Percentiles rank a stretch among this genome's conserved stretches.
These are phyloP conservation scores for Bubo scandiacus DNA, from an alignment of 2,113 vertebrate species.

Conservation along the genomic window DNA sequence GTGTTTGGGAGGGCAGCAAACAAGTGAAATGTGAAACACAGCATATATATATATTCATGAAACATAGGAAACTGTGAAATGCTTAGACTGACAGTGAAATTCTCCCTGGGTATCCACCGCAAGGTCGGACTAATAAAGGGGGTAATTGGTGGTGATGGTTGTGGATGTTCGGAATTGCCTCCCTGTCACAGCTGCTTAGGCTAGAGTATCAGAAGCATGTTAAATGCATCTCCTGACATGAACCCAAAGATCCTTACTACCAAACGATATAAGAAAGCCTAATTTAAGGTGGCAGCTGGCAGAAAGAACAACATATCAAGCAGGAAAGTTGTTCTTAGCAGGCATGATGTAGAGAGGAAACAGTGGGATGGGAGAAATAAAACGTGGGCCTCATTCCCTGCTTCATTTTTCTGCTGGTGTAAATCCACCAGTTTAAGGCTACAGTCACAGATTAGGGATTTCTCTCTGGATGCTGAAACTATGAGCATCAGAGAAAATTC, in stretches of 20 bases:
- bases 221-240: slow-evolving; percentile 21
- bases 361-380: not conserved
- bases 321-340: slow-evolving; percentile 16
- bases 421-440: not conserved
- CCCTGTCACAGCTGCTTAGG: slow-evolving; percentile 23
- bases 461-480: not conserved
- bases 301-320: not conserved
- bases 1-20: slow-evolving; percentile 29
- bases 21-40: slow-evolving; percentile 48
- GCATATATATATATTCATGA: not conserved
- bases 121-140: slow-evolving; percentile 46
- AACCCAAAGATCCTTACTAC: not conserved
- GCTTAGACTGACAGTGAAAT: slow-evolving; percentile 50
- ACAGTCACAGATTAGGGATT: not conserved
- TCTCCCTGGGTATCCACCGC: slow-evolving; percentile 32
- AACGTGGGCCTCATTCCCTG: not conserved
- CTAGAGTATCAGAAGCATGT: slow-evolving; percentile 4
- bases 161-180: slow-evolving; percentile 49
- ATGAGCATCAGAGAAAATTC: not conserved
- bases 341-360: not conserved
- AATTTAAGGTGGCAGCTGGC: slow-evolving; percentile 28
- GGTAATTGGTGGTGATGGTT: slow-evolving; percentile 63
- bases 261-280: not conserved
- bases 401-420: not conserved
- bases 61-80: slow-evolving; percentile 43